Evolutionary conservation across 2,113 vertebrate species (phyloP), one percentile per base, ranked within the genome.

Genomic region (Aldabrachelys gigantea): DNA sequence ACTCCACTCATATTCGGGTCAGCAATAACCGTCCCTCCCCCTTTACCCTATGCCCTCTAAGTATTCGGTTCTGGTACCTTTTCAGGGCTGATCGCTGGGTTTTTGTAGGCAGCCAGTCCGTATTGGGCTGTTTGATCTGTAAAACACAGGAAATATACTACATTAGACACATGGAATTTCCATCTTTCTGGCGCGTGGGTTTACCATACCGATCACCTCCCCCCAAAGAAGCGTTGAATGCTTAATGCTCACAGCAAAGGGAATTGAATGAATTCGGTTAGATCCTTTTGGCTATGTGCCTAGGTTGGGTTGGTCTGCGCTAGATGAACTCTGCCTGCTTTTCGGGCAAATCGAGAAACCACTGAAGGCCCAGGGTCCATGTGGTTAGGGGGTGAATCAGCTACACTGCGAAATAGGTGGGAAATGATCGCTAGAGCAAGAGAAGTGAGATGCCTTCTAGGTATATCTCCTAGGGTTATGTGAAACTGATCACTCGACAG

Each of bases 81-180:
- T 99, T 99, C 87, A 99, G 97, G 38, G 98, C 97, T 24, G 98
- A 98, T 80, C 97, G 96, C 93, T 99, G 98, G 3, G 94, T 98
- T 93, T 98, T 98, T 10, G 98, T 98, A 41, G 99, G 98, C 72
- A 99, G 96, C 98, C 99, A 99, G 97, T 99, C 99, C 53, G 96
- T 98, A 94, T 99, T 99, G 95, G 99, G 98, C 94, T 99, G 99
- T 92, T 99, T 99, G 86, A 98, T 93, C 99, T 99, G 98, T 72
- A 98, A 97, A 96, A 93, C 89, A 97, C 84, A 84, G 31, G 69
- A 78, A 80, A 89, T 11, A 84, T 27, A 5, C 21, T 24, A 44
- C 38, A 44, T 76, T 25, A 76, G 38, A 11, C 38, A 89, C 49
- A 65, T 78, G 81, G 83, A 83, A 85, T 81, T 62, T 49, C 41